Conservation (phyloP, 2,888 invertebrate genomes). For the Loripinus fragilis region DNA sequence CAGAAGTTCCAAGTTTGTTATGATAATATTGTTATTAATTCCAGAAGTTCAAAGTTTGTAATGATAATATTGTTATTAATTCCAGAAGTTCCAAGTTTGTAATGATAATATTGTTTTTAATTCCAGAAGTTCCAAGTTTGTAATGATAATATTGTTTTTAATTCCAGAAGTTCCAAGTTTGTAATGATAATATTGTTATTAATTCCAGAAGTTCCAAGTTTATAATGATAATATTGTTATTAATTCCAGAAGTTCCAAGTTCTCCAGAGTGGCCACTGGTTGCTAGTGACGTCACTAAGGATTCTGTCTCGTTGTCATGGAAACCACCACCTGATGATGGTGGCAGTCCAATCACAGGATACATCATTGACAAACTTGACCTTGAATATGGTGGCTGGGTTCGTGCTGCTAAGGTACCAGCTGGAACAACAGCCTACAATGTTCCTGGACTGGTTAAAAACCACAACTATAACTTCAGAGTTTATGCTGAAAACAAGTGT, state of each 20-base stretch:
- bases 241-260: constrained; percentile 74
- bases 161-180: too few species aligned
- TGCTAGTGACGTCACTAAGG: constrained; percentile 66
- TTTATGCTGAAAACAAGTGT: constrained; percentile 82
- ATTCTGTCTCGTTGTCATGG: constrained; percentile 81
- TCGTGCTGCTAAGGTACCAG: constrained; percentile 68
- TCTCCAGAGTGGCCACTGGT: constrained; percentile 74
- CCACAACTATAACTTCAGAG: constrained; percentile 80
- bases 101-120: too few species aligned
- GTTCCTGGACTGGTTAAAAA: constrained; percentile 70
- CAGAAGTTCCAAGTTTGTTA: too few species aligned
- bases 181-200: too few species aligned
- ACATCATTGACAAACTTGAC: constrained; percentile 78
- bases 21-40: too few species aligned
- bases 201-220: too few species aligned
- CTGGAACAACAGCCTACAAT: constrained; percentile 56
- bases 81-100: too few species aligned
- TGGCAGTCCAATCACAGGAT: constrained; percentile 79
- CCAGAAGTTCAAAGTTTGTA: too few species aligned
- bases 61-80: too few species aligned
- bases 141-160: too few species aligned
- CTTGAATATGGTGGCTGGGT: constrained; percentile 76
- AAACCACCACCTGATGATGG: constrained; percentile 80
- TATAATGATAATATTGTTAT: background rate
- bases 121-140: too few species aligned